Evolutionary conservation across 2,888 invertebrate genomes (phyloP), one percentile per base, ranked within the genome.

Genomic region (Xestia xanthographa): DNA sequence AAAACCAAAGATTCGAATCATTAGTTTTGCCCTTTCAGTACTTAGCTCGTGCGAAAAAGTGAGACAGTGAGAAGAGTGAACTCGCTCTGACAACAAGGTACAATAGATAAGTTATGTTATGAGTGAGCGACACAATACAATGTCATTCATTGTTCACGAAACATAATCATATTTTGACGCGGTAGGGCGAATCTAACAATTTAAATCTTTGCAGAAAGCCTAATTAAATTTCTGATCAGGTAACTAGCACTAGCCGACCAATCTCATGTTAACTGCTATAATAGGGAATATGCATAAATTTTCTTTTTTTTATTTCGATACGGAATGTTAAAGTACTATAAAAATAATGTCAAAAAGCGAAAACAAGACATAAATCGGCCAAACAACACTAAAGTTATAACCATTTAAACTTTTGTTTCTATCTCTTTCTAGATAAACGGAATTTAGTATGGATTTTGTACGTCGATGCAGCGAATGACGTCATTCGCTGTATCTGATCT

Each of bases 171-270:
- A 14, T n/a, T 63, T 41, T 8, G 63, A 41, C 4, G 38, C n/a
- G 41, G 58, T 29, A 41, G 41, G 14, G 14, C 17, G 41, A 63
- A 41, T 41, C 41, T 63, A 63, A 26, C 17, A 17, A 63, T 41
- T 63, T 63, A 41, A 41, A 63, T 63, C 41, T 63, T 63, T 73
- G 56, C 45, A n/a, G 73, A 71, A 71, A 71, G 73, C 73, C 70
- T 45, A 45, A 26, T 38, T 45, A 20, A 20, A 14, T 34, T 70
- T 56, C 34, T 73, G 26, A 71, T 45, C 45, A 22, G 38, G 58
- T 22, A 17, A 45, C 22, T 45, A 26, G 38, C 22, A 38, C 20
- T 45, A 26, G 38, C 22, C 29, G 29, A 22, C 26, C 12, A 38
- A 34, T 58, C 20, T 58, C n/a, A 58, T 26, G 38, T 22, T 38